Evolutionary conservation across 1,140 invertebrate species (phyloP).

Genomic region (Acromyrmex charruanus): DNA sequence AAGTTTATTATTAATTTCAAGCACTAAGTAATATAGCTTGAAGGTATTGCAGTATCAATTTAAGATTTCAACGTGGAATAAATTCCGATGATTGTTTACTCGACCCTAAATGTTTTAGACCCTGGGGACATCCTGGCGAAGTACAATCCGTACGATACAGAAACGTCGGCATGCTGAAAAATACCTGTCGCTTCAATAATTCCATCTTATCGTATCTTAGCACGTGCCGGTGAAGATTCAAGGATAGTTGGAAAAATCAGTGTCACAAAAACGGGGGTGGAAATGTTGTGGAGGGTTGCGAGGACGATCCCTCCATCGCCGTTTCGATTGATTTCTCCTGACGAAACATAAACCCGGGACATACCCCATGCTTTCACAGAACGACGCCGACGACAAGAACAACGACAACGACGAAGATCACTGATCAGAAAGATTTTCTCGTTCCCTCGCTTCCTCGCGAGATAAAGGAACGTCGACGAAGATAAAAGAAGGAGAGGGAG

Average conservation of each 20-base stretch:
- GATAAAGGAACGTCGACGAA: conserved; percentile 12
- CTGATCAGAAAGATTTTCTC: conserved; percentile 41
- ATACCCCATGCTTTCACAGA: conserved; percentile 1
- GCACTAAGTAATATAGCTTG: background rate
- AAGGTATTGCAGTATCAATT: background rate
- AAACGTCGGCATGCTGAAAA: conserved; percentile 19
- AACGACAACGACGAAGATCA: conserved; percentile 57
- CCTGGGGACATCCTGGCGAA: conserved; percentile 10
- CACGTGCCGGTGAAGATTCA: conserved; percentile 19
- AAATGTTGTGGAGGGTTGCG: conserved; percentile 41
- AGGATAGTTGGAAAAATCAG: conserved; percentile 68
- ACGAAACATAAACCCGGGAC: conserved; percentile 51
- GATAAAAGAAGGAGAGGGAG: conserved; percentile 22
- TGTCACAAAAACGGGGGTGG: conserved; percentile 12
- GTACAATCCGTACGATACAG: conserved; percentile 11
- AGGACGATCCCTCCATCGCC: background rate
- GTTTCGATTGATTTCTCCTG: conserved; percentile 70
- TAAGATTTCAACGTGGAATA: background rate
- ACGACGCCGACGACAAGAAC: conserved; percentile 48
- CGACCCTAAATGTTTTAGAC: conserved; percentile 7
- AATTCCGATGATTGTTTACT: conserved; percentile 43
- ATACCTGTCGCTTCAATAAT: conserved; percentile 43
- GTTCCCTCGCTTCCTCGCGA: conserved; percentile 5
- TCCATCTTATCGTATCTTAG: conserved; percentile 53
- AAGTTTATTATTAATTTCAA: background rate